These are phyloP conservation scores for Babylonia areolata DNA, from an alignment of 1,140 invertebrate species.

Conservation along the genomic window DNA sequence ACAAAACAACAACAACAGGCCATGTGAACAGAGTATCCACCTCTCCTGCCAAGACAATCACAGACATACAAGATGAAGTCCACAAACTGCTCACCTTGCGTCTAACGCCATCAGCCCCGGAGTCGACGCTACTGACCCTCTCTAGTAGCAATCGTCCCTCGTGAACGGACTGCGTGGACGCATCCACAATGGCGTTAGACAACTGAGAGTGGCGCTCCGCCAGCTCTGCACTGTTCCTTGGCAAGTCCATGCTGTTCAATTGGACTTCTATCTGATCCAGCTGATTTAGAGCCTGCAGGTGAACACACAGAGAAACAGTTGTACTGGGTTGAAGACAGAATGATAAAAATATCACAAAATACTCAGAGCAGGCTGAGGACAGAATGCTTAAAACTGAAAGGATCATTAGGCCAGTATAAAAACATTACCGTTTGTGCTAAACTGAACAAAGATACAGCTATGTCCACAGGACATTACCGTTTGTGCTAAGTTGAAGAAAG, in stretches of 20 bases:
- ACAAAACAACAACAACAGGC: no score
- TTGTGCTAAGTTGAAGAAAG: constrained; percentile 86
- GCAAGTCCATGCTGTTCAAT: constrained; percentile 80
- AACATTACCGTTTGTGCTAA: no score
- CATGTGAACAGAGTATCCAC: no score
- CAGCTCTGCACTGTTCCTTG: constrained; percentile 81
- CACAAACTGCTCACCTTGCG: constrained; percentile 70
- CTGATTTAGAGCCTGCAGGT: constrained; percentile 82
- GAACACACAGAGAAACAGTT: constrained; percentile 73
- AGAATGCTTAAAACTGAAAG: no score
- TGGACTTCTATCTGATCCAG: constrained; percentile 87
- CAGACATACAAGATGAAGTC: no score
- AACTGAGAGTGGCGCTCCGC: constrained; percentile 83
- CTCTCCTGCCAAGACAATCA: no score
- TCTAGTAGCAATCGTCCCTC: constrained; percentile 86
- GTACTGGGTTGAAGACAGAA: constrained; percentile 85
- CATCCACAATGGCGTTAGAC: constrained; percentile 81
- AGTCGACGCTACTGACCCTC: constrained; percentile 81
- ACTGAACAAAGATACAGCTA: no score
- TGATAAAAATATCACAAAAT: no score
- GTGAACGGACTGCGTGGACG: constrained; percentile 80
- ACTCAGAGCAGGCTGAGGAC: neutral
- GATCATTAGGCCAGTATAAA: no score
- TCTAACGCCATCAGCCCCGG: constrained; percentile 81
- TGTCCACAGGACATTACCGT: no score